Base-by-base conservation (phyloP, 1,140 invertebrate species). In the Agraylea sexmaculata region DNA sequence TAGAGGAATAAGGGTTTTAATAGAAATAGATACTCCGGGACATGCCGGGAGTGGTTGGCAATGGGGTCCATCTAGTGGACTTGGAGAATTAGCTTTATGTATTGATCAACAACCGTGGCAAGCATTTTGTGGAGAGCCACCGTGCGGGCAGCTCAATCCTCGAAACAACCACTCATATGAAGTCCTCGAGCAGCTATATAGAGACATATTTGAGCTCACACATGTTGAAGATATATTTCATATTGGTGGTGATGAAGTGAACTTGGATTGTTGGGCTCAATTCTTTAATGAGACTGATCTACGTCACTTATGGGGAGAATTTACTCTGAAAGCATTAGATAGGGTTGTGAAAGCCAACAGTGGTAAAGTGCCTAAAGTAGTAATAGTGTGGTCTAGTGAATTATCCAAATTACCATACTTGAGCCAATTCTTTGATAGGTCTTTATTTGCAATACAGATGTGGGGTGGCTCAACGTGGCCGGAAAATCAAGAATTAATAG, bases 161-260 rank as follows among this genome's bases (percentile, higher is more conserved):
- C 71, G 77, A 18, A 88, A 87, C 59, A 73, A 73, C 2, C 71
- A 82, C 46, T 74, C 82, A 0, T 84, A 80, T 56, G 58, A 70
- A n/a, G 67, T 87, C 4, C 60, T 87, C 7, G 68, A 74, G 50
- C 68, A 68, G 16, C 60, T 83, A 2, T 83, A 81, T 54, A 64
- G 60, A 25, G 81, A 84, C 46, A 60, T 85, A 7, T 56, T 83
- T 13, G 62, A 76, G 29, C 58, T 77, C 6, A 80, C 76, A 6
- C 74, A 72, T 0, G 69, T 72, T 32, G 69, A 69, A 7, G 80
- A 82, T 45, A 59, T 83, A 13, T 78, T 87, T 50, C 86, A 89
- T 58, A 69, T 88, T 41, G 86, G 86, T 17, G 85, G 84, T 2
- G 86, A 89, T 56, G 86, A 88, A 63, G 83, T 87, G 12, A 71